Evolutionary conservation across 2,888 invertebrate species (phyloP), one percentile per base, ranked within the genome.

Genomic region (Macaria notata): DNA sequence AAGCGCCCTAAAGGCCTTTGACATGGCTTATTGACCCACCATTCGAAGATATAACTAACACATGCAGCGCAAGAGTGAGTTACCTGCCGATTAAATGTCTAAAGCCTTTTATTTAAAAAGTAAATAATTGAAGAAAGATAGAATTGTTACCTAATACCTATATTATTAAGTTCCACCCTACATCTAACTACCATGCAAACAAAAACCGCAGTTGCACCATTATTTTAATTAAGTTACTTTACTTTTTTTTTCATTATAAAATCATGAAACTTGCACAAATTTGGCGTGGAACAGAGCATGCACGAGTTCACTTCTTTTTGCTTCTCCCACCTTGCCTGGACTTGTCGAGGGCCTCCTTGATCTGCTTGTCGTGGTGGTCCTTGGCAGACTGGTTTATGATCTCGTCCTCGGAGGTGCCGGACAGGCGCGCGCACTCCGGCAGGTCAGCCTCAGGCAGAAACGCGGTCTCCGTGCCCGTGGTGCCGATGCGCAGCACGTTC

Each of bases 401-500:
- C 36, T 95, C 94, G 49, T 95, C 95, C 56, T 95, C 95, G 0
- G 93, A 93, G 59, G 86, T 88, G 6, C 94, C 93, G 31, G 95
- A 95, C 36, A 98, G 93, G 30, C 97, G 93, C 0, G 98, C 98
- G 79, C 97, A 96, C 59, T 96, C 96, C 0, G 92, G 91, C 39
- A 89, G 72, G 0, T 92, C 88, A 0, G 90, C 85, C 62, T 98
- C 98, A 0, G 96, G 93, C 66, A 99, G 92, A 86, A 99, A 99
- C 0, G 93, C 88, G 0, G 99, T 98, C 81, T 96, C 96, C 0
- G 97, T 97, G 38, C 97, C 97, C 0, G 98, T 98, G 0, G 99
- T 99, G 41, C 99, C 99, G 73, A 99, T 99, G 64, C 94, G 93
- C 38, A 99, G 92, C 3, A 97, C 94, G 84, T 98, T 98, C 47